Conservation (phyloP, 2,797 vertebrate species). For the Pseudochromis fuscus region DNA sequence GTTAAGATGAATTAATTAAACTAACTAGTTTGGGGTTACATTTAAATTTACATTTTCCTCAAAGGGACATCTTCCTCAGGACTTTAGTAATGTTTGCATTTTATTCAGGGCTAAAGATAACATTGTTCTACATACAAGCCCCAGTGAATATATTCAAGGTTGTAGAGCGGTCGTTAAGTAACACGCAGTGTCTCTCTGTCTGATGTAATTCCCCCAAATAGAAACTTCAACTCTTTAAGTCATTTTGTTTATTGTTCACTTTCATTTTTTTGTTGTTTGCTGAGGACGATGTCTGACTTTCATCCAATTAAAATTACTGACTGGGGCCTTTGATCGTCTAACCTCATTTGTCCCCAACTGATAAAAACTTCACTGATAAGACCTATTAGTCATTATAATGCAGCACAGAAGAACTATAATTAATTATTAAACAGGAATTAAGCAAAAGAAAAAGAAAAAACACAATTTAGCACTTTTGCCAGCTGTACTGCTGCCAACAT, state of each 20-base stretch:
- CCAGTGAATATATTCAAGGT: slow-evolving; percentile 48
- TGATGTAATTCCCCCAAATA: slow-evolving; percentile 33
- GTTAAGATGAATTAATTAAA: slow-evolving; percentile 64
- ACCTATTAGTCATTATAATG: not conserved
- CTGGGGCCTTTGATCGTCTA: not conserved
- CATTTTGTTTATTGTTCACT: not conserved
- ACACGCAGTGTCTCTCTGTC: slow-evolving; percentile 29
- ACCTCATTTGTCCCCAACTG: not conserved
- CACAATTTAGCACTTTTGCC: slow-evolving; percentile 1
- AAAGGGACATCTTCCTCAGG: slow-evolving; percentile 32
- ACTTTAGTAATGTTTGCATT: slow-evolving; percentile 43
- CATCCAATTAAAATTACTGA: not conserved
- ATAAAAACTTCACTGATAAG: not conserved
- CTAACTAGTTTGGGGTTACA: slow-evolving; percentile 39
- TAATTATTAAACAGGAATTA: not conserved
- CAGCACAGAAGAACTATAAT: not conserved
- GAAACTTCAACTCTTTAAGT: slow-evolving; percentile 4
- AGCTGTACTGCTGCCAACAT: not conserved
- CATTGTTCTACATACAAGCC: slow-evolving; percentile 36
- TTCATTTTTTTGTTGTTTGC: slow-evolving; percentile 9
- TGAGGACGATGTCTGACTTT: slow-evolving; percentile 1
- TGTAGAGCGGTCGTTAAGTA: slow-evolving; percentile 32
- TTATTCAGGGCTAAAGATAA: slow-evolving; percentile 53
- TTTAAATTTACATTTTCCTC: slow-evolving; percentile 55
- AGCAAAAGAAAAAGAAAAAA: not conserved